Percentiles rank a stretch among this genome's conserved stretches.
Conservation (phyloP, 1,140 invertebrate species). For the Heliconius melpomene region DNA sequence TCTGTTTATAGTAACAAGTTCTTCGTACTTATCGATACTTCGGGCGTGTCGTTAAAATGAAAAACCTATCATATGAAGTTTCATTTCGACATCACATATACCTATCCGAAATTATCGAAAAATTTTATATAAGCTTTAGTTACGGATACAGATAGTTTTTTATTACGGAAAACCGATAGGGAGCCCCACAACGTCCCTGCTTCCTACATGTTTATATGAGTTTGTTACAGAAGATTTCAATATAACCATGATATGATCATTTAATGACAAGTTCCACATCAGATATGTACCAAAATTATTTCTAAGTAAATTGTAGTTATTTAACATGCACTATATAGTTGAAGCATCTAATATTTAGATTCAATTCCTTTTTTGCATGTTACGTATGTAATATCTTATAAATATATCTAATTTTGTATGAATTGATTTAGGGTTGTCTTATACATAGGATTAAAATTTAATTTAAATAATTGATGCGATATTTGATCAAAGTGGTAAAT, state of each 20-base stretch:
- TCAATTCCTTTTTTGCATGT: constrained; percentile 37
- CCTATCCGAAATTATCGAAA: too few species aligned
- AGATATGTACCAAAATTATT: constrained; percentile 47
- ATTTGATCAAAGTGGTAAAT: constrained; percentile 25
- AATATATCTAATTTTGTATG: constrained; percentile 26
- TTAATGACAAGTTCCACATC: constrained; percentile 43
- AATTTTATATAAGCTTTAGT: too few species aligned
- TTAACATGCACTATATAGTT: constrained; percentile 28
- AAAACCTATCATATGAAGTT: too few species aligned
- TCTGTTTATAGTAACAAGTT: too few species aligned
- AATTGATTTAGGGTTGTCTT: constrained; percentile 11
- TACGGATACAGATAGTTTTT: too few species aligned
- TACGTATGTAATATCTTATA: constrained; percentile 25
- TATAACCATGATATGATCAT: constrained; percentile 45
- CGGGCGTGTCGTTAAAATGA: too few species aligned
- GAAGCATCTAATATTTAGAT: constrained; percentile 36
- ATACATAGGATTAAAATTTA: constrained; percentile 5
- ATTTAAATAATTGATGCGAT: constrained; percentile 5
- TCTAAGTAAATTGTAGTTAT: constrained; percentile 25
- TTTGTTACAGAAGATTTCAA: neutral
- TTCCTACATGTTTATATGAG: neutral
- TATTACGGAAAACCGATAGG: too few species aligned
- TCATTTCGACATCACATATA: too few species aligned
- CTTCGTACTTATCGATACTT: too few species aligned
- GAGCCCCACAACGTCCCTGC: too few species aligned